Evolutionary conservation across 2,797 vertebrate species (phyloP), one percentile per base, ranked within the genome.

Genomic region (Neostethus bicornis): DNA sequence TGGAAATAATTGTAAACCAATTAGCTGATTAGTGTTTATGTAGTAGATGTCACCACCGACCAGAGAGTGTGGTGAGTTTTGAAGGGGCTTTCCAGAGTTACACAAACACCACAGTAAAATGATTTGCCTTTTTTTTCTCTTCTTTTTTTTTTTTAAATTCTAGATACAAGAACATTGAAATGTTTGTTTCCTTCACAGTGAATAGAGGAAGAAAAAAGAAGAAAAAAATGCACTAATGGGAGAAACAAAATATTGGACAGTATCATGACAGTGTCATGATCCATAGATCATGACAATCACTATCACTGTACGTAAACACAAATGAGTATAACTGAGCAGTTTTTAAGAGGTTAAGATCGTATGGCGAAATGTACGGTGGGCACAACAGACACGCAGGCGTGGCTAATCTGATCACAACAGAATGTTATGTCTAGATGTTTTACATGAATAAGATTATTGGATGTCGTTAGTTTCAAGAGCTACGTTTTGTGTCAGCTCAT

Each of bases 1-100:
- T 73, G 66, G 75, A 80, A 72, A 66, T 71, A 84, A 87, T 83
- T 75, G 73, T 63, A 78, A 84, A 75, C 76, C 83, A 85, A 83
- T 84, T 87, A 85, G 68, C 44, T 56, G 48, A 42, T 19, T 35
- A 42, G 64, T 75, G 62, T 61, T 75, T 60, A 70, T 60, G 45
- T 49, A 53, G 48, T 39, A 68, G 76, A 85, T 79, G 73, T 85
- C 82, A 79, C 24, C n/a, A n/a, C 55, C 54, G 63, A 80, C 76
- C 74, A 53, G 69, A 73, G 42, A 24, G 53, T 65, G 67, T 39
- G 51, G 34, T 61, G 60, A 71, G 64, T 68, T 70, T 82, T 73
- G 78, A 71, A 77, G 77, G 43, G 60, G 26, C 32, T 73, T 56
- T 9, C 66, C 51, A 58, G 56, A 75, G 55, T 65, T 48, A 54